A percentile compares a stretch with the other conserved stretches of the same genome.
These are phyloP conservation scores for Drosophila littoralis DNA, from an alignment of 1,140 invertebrate species.

Conservation along the genomic window DNA sequence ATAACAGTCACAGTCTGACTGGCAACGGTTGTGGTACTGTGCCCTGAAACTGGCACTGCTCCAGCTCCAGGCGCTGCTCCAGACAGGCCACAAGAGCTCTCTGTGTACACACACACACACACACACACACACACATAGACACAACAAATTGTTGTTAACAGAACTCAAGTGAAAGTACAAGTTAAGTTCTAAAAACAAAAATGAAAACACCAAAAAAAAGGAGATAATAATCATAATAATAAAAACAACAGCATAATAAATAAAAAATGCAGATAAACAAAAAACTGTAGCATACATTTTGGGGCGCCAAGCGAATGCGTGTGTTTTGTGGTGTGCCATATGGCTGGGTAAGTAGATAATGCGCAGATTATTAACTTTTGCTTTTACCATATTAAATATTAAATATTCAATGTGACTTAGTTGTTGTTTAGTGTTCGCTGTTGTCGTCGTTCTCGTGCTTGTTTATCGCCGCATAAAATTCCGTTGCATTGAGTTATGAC, in stretches of 20 bases:
- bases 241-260: neutral
- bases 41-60: constrained; percentile 17
- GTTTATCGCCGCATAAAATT: constrained; percentile 20
- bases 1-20: constrained; percentile 79
- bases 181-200: constrained; percentile 6
- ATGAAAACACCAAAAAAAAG: constrained; percentile 3
- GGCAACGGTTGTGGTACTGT: constrained; percentile 69
- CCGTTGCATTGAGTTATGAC: constrained; percentile 48
- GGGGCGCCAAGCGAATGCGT: neutral
- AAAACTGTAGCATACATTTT: constrained; percentile 16
- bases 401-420: constrained; percentile 45
- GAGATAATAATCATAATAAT: neutral
- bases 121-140: neutral
- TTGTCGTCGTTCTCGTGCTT: constrained; percentile 1
- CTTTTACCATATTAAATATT: constrained; percentile 77
- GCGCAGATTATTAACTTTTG: constrained; percentile 67
- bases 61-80: neutral
- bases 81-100: neutral
- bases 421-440: neutral
- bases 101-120: neutral
- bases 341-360: constrained; percentile 75
- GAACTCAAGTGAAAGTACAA: constrained; percentile 30
- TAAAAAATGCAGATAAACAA: constrained; percentile 2
- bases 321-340: constrained; percentile 38
- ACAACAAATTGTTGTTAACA: constrained; percentile 40